Conservation (phyloP, 2,888 invertebrate species). For the Aporophyla nigra region DNA sequence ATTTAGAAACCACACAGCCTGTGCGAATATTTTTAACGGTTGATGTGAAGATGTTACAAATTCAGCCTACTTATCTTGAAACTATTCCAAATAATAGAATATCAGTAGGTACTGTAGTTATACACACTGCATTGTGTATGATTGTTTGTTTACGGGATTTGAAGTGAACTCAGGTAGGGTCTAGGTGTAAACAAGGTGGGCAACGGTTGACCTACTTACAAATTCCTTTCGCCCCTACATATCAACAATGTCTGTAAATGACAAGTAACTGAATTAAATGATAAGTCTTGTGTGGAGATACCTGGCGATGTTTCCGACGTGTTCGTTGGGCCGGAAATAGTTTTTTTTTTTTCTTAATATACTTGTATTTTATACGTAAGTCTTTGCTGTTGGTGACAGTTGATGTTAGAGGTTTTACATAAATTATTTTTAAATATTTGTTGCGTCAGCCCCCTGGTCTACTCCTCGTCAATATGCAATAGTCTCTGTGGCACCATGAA, state of each 20-base stretch:
- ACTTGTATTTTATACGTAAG: slow-evolving; percentile 2
- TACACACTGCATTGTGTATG: slow-evolving; percentile 26
- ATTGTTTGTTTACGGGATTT: slow-evolving; percentile 71
- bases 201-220: slow-evolving; percentile 76
- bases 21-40: not conserved
- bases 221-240: slow-evolving; percentile 68
- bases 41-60: not conserved
- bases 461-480: no score
- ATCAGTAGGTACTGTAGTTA: slow-evolving; percentile 3
- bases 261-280: slow-evolving; percentile 63
- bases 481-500: no score
- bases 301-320: slow-evolving; percentile 40
- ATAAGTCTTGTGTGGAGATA: slow-evolving; percentile 51
- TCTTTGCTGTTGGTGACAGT: slow-evolving; percentile 22
- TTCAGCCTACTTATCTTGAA: not conserved
- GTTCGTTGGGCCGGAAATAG: slow-evolving; percentile 41
- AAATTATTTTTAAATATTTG: not conserved
- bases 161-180: slow-evolving; percentile 62
- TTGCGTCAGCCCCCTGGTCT: not conserved
- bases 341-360: slow-evolving; percentile 24
- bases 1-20: not conserved
- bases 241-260: slow-evolving; percentile 62
- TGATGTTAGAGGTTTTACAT: slow-evolving; percentile 2
- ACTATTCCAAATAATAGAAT: not conserved
- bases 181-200: slow-evolving; percentile 66